phyloP scores from a whole-genome alignment of 2,113 vertebrate species.

The Petromus typicus region DNA sequence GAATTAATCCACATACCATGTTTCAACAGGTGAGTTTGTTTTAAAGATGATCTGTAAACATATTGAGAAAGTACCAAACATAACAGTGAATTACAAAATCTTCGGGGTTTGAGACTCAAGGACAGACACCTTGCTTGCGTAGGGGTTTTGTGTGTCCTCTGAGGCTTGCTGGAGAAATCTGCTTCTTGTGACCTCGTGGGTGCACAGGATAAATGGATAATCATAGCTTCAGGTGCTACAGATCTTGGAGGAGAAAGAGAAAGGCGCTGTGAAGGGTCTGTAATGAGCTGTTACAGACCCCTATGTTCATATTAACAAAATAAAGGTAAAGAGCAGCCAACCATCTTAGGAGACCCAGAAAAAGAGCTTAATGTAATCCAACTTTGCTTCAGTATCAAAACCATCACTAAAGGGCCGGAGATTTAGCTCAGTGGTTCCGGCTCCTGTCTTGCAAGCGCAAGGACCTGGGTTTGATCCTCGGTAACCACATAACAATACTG shows the following conservation, averaged over 20 bases:
- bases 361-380: neutral
- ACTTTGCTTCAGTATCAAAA: neutral
- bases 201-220: no score
- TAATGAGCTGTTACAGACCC: accelerated
- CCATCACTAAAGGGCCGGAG: no score
- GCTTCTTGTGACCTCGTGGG: neutral
- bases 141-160: neutral
- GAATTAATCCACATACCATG: neutral
- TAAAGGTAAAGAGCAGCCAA: neutral
- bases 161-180: neutral
- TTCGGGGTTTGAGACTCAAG: neutral
- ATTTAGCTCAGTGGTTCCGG: no score
- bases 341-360: no score
- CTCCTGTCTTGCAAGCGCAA: no score
- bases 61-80: neutral
- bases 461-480: no score
- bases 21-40: neutral
- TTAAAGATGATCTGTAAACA: neutral
- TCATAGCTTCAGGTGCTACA: no score
- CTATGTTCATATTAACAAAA: neutral
- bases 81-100: no score
- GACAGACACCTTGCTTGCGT: no score
- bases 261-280: neutral
- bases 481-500: no score
- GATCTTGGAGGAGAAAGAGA: neutral